Evolutionary conservation across 1,140 invertebrate genomes (phyloP), one percentile per base, ranked within the genome.

Genomic region (Cheumatopsyche charites): DNA sequence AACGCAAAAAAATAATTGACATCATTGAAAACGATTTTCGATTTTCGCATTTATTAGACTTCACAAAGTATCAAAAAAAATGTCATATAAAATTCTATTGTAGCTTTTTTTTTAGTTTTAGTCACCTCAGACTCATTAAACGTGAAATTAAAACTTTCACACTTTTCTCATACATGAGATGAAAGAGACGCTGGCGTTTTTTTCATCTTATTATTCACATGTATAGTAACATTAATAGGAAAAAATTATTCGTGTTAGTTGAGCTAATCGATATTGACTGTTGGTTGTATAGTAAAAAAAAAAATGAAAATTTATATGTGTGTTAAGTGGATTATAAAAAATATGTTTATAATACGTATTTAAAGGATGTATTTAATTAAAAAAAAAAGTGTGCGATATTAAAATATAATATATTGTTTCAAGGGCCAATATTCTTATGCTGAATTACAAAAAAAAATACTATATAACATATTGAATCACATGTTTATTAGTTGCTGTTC

Each of bases 381-480:
- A 52, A n/a, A n/a, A n/a, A n/a, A 19, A 52, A n/a, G 43, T 52
- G 47, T 52, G 47, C 47, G 47, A 58, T 42, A 43, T 63, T 63
- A 17, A 49, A 42, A 63, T 63, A 63, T 63, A 41, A 58, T 42
- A 41, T 63, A 63, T 63, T 63, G 43, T 72, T 72, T 68, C 49
- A 72, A 72, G 71, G 71, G 71, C 71, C 71, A 72, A 67, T 72
- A 72, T 72, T 72, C 71, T 72, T 72, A 72, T 72, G 71, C 52
- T 62, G 71, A 71, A 58, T 65, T 62, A 25, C 17, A 15, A 15
- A 36, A 36, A 36, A 52, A 52, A 17, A 52, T 5, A 13, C 13
- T 4, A 3, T 36, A 36, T 36, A 36, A 36, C 29, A 36, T 36
- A 36, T 36, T 36, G 29, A 36, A 36, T 36, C 29, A 36, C 29